Evolutionary conservation across 2,888 invertebrate species (phyloP), one percentile per base, ranked within the genome.

Genomic region (Napeogenes sylphis): DNA sequence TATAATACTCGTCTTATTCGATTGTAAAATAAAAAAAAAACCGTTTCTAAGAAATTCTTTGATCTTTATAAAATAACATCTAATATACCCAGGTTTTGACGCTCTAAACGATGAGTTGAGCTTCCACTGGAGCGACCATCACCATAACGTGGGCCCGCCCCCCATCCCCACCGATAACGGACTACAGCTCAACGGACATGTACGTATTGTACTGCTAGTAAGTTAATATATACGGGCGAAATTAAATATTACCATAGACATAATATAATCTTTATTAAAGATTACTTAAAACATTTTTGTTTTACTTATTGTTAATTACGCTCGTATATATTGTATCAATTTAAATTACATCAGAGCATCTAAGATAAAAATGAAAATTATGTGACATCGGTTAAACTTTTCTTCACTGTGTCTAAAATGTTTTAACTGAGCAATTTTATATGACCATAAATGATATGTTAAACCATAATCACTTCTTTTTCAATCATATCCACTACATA

Each of bases 41-140:
- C 1, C 21, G 21, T 21, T 21, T 21, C 21, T 21, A 21, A 21
- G 21, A 21, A 21, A 21, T 21, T 21, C 21, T 21, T 21, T 1
- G 21, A 21, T 21, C 21, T 21, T 55, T 55, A 45, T 30, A 46
- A 5, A 47, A 47, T 4, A 21, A 14, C 14, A 14, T 14, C 47
- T 12, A 35, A 35, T 35, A 35, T 35, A 35, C 6, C 32, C 90
- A 81, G 96, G 95, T 69, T 95, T 95, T 82, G 93, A 93, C 71
- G 91, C 92, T 0, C 75, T 93, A 65, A 95, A 95, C 73, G 95
- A 94, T 71, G 94, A 95, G 84, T 84, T 94, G 67, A 94, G 94
- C 72, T 93, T 94, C 76, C 94, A 95, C 68, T 91, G 95, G 87
- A 94, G 87, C 69, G 93, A 94, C 47, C 95, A 95, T 70, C 91